Conservation (phyloP, 1,140 invertebrate species). For the Drosophila sturtevanti region DNA sequence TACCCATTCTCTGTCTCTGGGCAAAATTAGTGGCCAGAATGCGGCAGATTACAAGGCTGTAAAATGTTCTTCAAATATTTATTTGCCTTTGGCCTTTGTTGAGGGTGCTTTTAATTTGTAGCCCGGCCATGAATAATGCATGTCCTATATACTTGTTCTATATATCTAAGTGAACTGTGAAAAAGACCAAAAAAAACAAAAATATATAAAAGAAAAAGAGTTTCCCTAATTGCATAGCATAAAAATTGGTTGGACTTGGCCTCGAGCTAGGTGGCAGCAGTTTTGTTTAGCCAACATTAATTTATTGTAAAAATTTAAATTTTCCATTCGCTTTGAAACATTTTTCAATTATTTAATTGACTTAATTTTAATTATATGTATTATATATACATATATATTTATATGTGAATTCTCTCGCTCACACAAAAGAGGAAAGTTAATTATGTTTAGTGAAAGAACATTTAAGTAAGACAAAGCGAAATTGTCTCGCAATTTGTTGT, state of each 20-base stretch:
- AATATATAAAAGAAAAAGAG: background rate
- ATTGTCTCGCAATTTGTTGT: too few relatives aligned
- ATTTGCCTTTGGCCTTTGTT: conserved; percentile 36
- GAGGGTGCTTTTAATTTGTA: conserved; percentile 69
- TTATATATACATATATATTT: too few relatives aligned
- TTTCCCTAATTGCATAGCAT: conserved; percentile 4
- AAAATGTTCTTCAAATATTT: conserved; percentile 73
- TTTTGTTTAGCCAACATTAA: background rate
- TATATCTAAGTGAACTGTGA: background rate
- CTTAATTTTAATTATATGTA: background rate
- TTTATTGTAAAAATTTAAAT: background rate
- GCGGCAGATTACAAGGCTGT: conserved; percentile 73
- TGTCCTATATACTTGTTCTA: background rate
- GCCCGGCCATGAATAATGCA: conserved; percentile 57
- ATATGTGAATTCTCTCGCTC: too few relatives aligned
- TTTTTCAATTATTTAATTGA: background rate
- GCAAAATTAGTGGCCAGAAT: conserved; percentile 77
- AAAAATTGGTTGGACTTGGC: conserved; percentile 6
- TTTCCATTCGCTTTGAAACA: background rate
- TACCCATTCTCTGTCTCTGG: conserved; percentile 54
- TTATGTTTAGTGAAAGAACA: too few relatives aligned
- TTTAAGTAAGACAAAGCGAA: too few relatives aligned
- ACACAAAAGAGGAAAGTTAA: too few relatives aligned
- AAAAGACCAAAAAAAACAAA: too few relatives aligned
- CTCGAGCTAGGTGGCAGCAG: background rate